A percentile compares a stretch with the other conserved stretches of the same genome.
These are phyloP conservation scores for Aphyosemion australe DNA, from an alignment of 2,113 vertebrate species.

Conservation along the genomic window DNA sequence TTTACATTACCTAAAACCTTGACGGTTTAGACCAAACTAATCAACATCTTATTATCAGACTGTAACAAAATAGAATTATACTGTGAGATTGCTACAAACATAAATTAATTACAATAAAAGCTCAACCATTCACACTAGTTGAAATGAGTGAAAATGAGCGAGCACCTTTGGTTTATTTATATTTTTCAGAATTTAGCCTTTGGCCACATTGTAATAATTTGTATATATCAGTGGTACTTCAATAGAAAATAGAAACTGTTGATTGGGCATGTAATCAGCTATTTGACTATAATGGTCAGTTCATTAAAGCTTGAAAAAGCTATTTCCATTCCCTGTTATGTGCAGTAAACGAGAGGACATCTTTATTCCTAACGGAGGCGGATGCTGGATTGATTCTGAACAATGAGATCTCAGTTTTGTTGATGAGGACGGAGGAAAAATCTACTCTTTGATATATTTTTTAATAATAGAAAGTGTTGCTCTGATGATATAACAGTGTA, in stretches of 20 bases:
- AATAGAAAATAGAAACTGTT: background rate
- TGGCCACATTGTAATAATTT: background rate
- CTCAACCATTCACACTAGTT: background rate
- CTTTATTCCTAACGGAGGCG: background rate
- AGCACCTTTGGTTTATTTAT: background rate
- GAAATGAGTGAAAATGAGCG: background rate
- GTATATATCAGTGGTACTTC: background rate
- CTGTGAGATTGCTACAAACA: background rate
- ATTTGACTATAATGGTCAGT: background rate
- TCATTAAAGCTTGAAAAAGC: background rate
- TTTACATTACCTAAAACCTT: background rate
- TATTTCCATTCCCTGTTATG: background rate
- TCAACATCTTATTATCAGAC: background rate
- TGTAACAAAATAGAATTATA: background rate
- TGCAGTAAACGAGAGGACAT: background rate
- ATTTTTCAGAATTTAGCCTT: background rate
- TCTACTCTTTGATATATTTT: background rate
- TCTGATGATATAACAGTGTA: no score
- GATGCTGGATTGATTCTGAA: background rate
- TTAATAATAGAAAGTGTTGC: background rate
- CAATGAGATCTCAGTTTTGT: background rate
- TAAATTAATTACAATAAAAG: background rate
- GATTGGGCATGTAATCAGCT: background rate
- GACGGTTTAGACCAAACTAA: background rate
- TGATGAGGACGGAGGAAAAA: background rate